A percentile compares a stretch with the other conserved stretches of the same genome.
phyloP scores from a whole-genome alignment of 2,797 vertebrate species.

The Alectoris magna region DNA sequence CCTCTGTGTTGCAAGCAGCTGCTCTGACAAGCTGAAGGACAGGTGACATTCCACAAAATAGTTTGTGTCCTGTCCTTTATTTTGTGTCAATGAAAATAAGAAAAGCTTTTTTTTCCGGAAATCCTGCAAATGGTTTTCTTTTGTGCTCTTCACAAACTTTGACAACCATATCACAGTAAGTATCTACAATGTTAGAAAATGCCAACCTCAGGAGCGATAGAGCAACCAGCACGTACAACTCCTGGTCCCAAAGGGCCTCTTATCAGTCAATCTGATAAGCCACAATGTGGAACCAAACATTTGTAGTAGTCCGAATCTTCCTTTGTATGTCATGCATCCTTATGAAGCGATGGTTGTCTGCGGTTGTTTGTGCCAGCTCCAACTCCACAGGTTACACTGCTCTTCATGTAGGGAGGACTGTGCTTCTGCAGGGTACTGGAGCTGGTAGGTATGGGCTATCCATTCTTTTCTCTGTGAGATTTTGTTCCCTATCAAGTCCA shows the following conservation, averaged over 20 bases:
- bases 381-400: accelerated
- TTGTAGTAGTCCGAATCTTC: not conserved
- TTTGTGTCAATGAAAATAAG: not conserved
- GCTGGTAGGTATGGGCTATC: accelerated
- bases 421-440: not conserved
- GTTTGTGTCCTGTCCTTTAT: not conserved
- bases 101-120: not conserved
- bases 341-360: not conserved
- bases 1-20: not conserved
- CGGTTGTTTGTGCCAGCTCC: not conserved
- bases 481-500: not conserved
- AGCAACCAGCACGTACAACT: not conserved
- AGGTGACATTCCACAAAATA: not conserved
- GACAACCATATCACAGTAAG: not conserved
- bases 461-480: not conserved
- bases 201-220: not conserved
- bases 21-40: not conserved
- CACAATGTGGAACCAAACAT: accelerated
- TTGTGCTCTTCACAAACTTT: not conserved
- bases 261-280: not conserved
- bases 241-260: no score
- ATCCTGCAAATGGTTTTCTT: not conserved
- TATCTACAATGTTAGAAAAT: not conserved
- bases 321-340: accelerated
- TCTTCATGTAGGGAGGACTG: accelerated